Evolutionary conservation across 2,797 vertebrate genomes (phyloP).

Genomic region (Melanotaenia parkinsoni): DNA sequence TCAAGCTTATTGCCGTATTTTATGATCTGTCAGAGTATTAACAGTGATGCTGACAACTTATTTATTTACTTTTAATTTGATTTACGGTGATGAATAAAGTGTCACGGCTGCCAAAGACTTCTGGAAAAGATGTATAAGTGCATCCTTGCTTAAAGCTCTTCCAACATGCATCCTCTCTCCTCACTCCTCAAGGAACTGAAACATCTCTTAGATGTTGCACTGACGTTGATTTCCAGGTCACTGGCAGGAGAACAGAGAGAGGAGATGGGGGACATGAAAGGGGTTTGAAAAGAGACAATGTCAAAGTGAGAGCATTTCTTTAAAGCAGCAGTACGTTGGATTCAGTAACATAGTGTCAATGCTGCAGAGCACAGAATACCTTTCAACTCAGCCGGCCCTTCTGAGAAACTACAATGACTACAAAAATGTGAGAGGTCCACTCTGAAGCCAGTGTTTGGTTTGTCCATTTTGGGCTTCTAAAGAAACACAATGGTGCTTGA

Average conservation of each 20-base stretch:
- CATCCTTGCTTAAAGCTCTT: not conserved
- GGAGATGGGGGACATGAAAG: not conserved
- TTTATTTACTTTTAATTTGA: constrained; percentile 25
- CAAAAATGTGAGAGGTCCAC: not conserved
- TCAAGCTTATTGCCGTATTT: not conserved
- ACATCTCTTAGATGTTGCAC: not conserved
- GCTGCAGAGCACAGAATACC: not conserved
- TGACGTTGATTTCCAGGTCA: not conserved
- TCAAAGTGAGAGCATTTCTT: not conserved
- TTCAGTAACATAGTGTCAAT: not conserved
- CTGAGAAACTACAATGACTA: not conserved
- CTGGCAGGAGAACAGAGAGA: not conserved
- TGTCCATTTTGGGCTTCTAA: not conserved
- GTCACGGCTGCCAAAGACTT: constrained; percentile 14
- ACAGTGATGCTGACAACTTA: constrained; percentile 18
- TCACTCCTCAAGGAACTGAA: not conserved
- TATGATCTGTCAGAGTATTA: constrained; percentile 3
- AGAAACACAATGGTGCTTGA: not conserved
- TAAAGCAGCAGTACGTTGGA: not conserved
- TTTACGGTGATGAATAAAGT: constrained; percentile 7
- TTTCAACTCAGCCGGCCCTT: not conserved
- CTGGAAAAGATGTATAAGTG: not conserved
- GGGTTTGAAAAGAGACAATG: not conserved
- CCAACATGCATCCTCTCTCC: not conserved
- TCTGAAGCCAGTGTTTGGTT: not conserved